phyloP scores from a whole-genome alignment of 2,888 invertebrate species.

The Tipula lateralis region DNA sequence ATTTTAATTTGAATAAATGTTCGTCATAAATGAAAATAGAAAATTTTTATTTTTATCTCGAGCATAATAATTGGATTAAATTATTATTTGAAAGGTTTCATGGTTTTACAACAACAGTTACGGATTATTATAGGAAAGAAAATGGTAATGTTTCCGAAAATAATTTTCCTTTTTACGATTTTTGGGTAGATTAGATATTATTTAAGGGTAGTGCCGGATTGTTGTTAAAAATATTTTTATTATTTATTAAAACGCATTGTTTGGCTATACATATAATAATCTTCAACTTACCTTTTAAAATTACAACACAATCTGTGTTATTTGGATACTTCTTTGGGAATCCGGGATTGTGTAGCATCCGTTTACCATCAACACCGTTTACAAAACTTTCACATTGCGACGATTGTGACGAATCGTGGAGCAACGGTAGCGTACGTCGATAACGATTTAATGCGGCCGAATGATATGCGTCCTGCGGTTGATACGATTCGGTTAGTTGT shows the following conservation, averaged over 20 bases:
- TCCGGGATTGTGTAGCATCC: constrained; percentile 65
- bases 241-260: too few species aligned
- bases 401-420: constrained; percentile 32
- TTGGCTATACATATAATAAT: too few species aligned
- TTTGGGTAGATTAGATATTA: neutral
- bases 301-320: constrained; percentile 60
- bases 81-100: neutral
- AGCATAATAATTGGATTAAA: neutral
- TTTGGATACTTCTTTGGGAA: constrained; percentile 64
- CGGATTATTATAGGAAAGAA: neutral
- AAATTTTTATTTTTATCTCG: neutral
- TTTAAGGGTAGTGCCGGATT: neutral
- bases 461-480: neutral
- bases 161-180: too few species aligned
- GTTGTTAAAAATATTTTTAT: neutral
- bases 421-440: neutral
- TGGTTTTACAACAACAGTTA: neutral
- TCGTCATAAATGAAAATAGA: neutral
- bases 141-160: neutral
- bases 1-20: neutral
- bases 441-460: neutral
- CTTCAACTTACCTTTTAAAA: constrained; percentile 65
- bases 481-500: neutral
- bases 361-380: constrained; percentile 54
- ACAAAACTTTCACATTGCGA: constrained; percentile 55